Base-by-base conservation (phyloP, 1,140 invertebrate genomes). In the Zaprionus gabonicus region DNA sequence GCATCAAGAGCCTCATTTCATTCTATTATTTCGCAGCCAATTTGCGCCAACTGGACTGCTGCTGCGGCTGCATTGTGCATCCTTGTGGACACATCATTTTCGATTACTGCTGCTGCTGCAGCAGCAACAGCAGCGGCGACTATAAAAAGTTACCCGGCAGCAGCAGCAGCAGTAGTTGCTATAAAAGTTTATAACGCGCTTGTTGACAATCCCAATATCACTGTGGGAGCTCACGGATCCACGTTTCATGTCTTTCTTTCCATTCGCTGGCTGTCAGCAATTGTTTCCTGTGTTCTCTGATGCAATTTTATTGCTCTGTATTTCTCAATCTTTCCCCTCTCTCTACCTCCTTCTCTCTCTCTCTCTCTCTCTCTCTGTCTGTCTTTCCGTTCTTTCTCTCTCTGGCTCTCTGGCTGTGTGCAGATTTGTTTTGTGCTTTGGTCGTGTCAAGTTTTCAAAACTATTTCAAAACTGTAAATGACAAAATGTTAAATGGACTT, bases 401-500 rank as follows among this genome's bases (percentile, higher is more conserved):
- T 55, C 36, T 20, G 9, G 49, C n/a, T 28, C 53, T 3, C 25
- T 60, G 59, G 15, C 62, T 38, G 34, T 38, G 28, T 74, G 60
- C 62, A 79, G 80, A 81, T 82, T 88, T 91, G 79, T 77, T 83
- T 73, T 85, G 67, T 66, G 44, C 56, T 49, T 73, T 59, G 74
- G 68, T 64, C 78, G 77, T 86, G 88, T 91, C 90, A 91, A 91
- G 78, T 88, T 88, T 88, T 90, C 82, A 81, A 86, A 91, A 90
- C 85, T 90, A 91, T 91, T 91, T 91, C 82, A 90, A 91, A 91
- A 91, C 85, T 91, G 90, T 91, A 91, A 91, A 86, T 91, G 90
- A 91, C 90, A 91, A 91, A 91, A 91, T 91, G 90, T 91, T 90
- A 91, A 91, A 91, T 91, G 84, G 82, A 91, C 90, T 91, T 91